phyloP scores from a whole-genome alignment of 2,888 invertebrate species.

The Lottia gigantea region DNA sequence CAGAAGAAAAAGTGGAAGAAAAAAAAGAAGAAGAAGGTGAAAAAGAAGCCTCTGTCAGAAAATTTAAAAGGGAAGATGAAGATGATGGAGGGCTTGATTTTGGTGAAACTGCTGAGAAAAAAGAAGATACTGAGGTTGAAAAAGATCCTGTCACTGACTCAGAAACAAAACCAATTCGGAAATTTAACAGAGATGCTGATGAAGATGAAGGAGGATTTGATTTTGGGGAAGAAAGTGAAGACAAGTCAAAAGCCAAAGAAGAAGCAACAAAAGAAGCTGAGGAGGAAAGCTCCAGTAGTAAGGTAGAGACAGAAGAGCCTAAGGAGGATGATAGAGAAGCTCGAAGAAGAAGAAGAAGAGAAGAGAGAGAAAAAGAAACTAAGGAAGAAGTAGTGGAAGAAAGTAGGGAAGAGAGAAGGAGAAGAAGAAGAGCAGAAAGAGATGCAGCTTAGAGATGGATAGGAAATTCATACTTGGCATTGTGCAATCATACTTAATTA shows the following conservation, averaged over 20 bases:
- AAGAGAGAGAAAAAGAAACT: conserved; percentile 35
- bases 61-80: neutral
- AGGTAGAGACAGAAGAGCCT: conserved; percentile 1
- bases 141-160: no score
- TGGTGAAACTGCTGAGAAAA: neutral
- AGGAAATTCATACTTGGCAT: neutral
- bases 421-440: conserved; percentile 22
- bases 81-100: neutral
- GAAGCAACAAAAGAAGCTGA: neutral
- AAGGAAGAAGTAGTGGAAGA: conserved; percentile 27
- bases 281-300: neutral
- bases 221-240: neutral
- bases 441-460: conserved; percentile 17
- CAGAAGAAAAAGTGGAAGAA: neutral
- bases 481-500: neutral
- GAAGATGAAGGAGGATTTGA: neutral
- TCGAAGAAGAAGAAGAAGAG: conserved; percentile 33
- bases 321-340: conserved; percentile 36
- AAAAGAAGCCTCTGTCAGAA: neutral
- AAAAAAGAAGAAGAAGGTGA: neutral
- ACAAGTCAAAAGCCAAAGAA: neutral
- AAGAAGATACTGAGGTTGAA: no score
- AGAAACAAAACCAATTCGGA: neutral
- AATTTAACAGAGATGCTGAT: neutral
- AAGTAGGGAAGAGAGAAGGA: conserved; percentile 23